Percentiles rank a stretch among this genome's conserved stretches.
Conservation (phyloP, 2,113 vertebrate species). For the Peromyscus maniculatus region DNA sequence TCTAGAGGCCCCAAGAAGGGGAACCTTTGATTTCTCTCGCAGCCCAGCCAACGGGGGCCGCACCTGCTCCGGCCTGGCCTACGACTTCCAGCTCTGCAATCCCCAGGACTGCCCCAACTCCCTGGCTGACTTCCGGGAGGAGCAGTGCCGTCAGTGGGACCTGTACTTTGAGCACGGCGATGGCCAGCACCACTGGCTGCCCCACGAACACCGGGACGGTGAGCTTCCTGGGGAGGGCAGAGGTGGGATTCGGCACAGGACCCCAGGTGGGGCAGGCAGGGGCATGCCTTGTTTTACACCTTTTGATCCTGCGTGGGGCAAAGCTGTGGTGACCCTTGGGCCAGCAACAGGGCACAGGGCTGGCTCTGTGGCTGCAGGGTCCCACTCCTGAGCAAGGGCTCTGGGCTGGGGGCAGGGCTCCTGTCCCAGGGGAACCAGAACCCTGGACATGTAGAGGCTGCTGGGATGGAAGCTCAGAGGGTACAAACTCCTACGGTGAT, state of each 20-base stretch:
- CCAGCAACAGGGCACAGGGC: not conserved
- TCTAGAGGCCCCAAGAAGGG: not conserved
- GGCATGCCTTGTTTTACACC: not conserved
- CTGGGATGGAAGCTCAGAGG: too few relatives aligned
- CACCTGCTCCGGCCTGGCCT: conserved; percentile 91
- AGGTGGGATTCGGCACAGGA: not conserved
- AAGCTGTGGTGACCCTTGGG: not conserved
- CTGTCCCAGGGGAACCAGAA: not conserved
- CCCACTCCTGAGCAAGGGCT: not conserved
- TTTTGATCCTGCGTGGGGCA: not conserved
- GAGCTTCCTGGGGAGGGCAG: conserved; percentile 69
- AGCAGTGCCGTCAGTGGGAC: conserved; percentile 95
- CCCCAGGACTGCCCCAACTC: conserved; percentile 92
- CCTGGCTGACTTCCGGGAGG: conserved; percentile 93
- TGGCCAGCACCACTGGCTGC: conserved; percentile 95
- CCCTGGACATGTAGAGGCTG: fast-evolving
- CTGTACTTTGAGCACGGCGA: conserved; percentile 93
- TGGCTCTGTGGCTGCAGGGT: not conserved
- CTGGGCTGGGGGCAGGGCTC: not conserved
- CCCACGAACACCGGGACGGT: conserved; percentile 96
- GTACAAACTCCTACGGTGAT: not conserved
- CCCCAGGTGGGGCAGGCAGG: not conserved
- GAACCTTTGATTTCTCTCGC: conserved; percentile 14
- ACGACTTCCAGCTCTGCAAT: conserved; percentile 97
- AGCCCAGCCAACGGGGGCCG: conserved; percentile 96